Evolutionary conservation across 2,888 invertebrate genomes (phyloP).

Genomic region (Bruchidius siliquastri): DNA sequence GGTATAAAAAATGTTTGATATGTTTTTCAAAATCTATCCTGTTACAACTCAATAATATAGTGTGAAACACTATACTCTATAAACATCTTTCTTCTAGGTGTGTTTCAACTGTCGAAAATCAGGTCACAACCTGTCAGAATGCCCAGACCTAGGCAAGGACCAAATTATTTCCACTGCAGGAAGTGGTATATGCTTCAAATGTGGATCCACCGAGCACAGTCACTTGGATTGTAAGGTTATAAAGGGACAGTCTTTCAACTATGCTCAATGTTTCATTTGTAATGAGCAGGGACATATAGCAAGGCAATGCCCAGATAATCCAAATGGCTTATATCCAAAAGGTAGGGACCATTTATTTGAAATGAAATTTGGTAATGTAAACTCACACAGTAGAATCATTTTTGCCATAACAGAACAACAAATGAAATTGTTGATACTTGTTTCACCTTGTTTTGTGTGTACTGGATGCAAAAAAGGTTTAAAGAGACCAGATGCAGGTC

Average conservation of each 20-base stretch:
- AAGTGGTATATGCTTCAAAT: conserved; percentile 79
- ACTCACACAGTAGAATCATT: too few species aligned
- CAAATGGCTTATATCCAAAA: conserved; percentile 76
- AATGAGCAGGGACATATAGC: conserved; percentile 83
- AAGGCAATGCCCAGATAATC: conserved; percentile 83
- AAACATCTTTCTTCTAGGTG: conserved; percentile 45
- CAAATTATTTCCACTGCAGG: conserved; percentile 43
- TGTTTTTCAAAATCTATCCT: too few species aligned
- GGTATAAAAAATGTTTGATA: too few species aligned
- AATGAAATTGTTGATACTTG: too few species aligned
- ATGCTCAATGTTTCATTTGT: conserved; percentile 86
- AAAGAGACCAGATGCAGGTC: too few species aligned
- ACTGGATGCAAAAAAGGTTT: too few species aligned
- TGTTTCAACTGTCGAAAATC: conserved; percentile 77
- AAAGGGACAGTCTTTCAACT: conserved; percentile 64
- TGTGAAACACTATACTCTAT: neutral
- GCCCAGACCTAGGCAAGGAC: conserved; percentile 63
- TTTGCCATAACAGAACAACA: too few species aligned
- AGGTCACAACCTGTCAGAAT: conserved; percentile 77
- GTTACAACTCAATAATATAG: too few species aligned
- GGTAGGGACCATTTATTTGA: conserved; percentile 16
- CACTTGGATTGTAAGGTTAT: conserved; percentile 69
- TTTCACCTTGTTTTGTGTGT: too few species aligned
- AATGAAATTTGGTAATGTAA: too few species aligned
- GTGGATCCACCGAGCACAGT: conserved; percentile 84